Base-by-base conservation (phyloP, 1,140 invertebrate species). In the Sycobia sp. region DNA sequence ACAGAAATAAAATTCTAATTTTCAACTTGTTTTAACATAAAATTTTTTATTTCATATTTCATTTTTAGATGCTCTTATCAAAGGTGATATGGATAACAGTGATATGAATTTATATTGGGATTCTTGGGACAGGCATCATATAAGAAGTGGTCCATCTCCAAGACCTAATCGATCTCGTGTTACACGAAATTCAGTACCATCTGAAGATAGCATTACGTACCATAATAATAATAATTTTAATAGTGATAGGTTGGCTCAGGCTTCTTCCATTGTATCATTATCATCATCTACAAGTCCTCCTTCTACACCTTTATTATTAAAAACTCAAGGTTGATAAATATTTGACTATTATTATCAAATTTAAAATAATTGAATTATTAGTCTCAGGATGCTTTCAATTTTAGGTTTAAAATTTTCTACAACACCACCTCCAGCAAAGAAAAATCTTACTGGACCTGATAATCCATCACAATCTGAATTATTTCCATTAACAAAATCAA, bases 61-160 rank as follows among this genome's bases (percentile, higher is more conserved):
- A 7, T 58, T 65, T 60, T 23, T 62, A 89, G 89, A 90, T 72
- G 84, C 86, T 43, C 79, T 90, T 32, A 71, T 85, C 50, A 82
- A 83, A 65, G 85, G 86, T 55, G 84, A 86, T 62, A 78, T 81
- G 64, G 88, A 89, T 44, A 83, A 76, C 57, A 82, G 80, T 64
- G 87, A 90, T 60, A 82, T 86, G 70, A 84, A 88, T 66, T 84
- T 97, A 59, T 94, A 93, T 77, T 97, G 95, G 95, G 94, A 95
- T 79, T 95, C 93, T 1, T 96, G 93, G 93, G 92, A 96, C 76
- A 77, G 86, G 14, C 86, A 86, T 69, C 76, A 79, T 54, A 72
- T 81, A 55, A 74, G 76, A 62, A 83, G 82, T 59, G 80, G 84
- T 22, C 78, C 85, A 18, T 90, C 88, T 0, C 88, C 89, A 11